phyloP scores from a whole-genome alignment of 2,888 invertebrate genomes.

The Pseudococcus viburni region DNA sequence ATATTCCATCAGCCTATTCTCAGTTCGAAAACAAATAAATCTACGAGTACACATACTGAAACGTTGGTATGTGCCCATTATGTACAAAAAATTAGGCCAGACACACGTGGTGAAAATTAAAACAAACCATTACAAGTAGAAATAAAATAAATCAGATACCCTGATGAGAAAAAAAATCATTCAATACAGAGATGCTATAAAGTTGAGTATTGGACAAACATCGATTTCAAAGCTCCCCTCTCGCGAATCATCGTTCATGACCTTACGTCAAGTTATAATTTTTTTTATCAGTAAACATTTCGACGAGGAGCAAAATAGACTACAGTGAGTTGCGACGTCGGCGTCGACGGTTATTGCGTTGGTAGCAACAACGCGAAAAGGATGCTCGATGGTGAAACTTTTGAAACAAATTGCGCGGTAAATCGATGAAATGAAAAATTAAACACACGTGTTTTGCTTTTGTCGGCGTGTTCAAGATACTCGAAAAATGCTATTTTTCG shows the following conservation, averaged over 20 bases:
- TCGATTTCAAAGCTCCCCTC: neutral
- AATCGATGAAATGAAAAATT: slow-evolving; percentile 10
- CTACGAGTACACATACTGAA: too few relatives aligned
- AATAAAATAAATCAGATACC: too few relatives aligned
- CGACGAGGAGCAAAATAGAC: slow-evolving; percentile 9
- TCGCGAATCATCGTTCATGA: neutral
- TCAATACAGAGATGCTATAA: too few relatives aligned
- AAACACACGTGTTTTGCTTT: neutral
- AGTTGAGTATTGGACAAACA: neutral
- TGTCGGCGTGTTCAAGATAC: neutral
- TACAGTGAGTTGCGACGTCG: neutral
- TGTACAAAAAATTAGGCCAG: too few relatives aligned
- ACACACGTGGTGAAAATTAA: too few relatives aligned
- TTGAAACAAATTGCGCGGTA: slow-evolving; percentile 14
- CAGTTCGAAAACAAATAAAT: too few relatives aligned
- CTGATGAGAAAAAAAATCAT: too few relatives aligned
- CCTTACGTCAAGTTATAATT: neutral
- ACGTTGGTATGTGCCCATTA: too few relatives aligned
- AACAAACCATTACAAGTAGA: too few relatives aligned
- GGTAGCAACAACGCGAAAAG: neutral
- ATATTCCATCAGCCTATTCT: too few relatives aligned
- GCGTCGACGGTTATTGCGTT: neutral
- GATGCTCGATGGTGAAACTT: neutral
- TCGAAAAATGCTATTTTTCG: neutral
- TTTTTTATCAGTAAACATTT: slow-evolving; percentile 11